Conservation (phyloP, 1,140 invertebrate species). For the Leptopilina boulardi region DNA sequence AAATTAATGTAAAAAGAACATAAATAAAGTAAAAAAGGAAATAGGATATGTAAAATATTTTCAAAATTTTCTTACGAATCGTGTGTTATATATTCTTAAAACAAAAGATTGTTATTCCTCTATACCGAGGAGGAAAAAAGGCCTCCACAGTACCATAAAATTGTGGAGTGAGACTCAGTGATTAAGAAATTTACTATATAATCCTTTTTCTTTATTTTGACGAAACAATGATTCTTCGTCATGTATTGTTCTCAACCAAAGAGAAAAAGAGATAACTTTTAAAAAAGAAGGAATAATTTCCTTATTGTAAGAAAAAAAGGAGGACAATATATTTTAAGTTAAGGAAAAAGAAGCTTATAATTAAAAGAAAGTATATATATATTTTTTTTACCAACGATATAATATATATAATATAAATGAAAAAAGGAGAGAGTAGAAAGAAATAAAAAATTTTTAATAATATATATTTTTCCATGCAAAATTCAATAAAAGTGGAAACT, state of each 20-base stretch:
- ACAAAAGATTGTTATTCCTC: not conserved
- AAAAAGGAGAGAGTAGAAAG: too few species aligned
- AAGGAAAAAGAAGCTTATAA: not conserved
- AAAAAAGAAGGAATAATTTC: not conserved
- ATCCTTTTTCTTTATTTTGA: conserved; percentile 4
- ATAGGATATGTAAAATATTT: not conserved
- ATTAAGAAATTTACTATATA: conserved; percentile 11
- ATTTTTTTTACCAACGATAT: too few species aligned
- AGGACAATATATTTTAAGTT: not conserved
- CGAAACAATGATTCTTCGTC: not conserved
- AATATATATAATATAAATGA: too few species aligned
- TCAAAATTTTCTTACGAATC: not conserved
- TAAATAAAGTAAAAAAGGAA: not conserved
- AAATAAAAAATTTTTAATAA: too few species aligned
- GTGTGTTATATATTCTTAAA: not conserved
- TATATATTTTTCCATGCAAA: too few species aligned
- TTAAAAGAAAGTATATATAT: not conserved
- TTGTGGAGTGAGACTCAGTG: not conserved
- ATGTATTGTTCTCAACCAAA: not conserved
- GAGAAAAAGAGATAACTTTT: not conserved
- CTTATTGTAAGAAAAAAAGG: conserved; percentile 2
- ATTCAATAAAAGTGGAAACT: too few species aligned
- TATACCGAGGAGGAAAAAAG: not conserved
- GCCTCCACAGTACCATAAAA: not conserved
- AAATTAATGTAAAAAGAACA: too few species aligned